Conservation (phyloP, 2,797 vertebrate species). For the Mormyrus proboscirostris region DNA sequence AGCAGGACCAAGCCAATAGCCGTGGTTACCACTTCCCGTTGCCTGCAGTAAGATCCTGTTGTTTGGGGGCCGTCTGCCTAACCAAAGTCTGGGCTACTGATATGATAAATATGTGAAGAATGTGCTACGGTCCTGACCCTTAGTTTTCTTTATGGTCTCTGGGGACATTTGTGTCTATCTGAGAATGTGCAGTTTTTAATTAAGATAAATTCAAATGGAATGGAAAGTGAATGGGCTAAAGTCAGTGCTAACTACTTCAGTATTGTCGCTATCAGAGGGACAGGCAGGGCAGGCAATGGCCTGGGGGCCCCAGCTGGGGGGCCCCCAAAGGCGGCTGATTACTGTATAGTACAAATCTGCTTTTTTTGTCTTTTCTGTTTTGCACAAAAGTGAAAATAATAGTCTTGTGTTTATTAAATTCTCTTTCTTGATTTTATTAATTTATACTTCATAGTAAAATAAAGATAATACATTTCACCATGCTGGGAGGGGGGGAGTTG, state of each 20-base stretch:
- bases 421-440: not conserved
- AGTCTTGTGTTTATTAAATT: not conserved
- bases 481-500: not conserved
- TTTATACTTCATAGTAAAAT: not conserved
- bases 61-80: slow-evolving; percentile 31
- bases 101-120: slow-evolving; percentile 42
- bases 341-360: not conserved
- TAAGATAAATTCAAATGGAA: slow-evolving; percentile 37
- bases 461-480: not conserved
- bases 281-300: not conserved
- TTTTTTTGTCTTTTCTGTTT: not conserved
- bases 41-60: slow-evolving; percentile 40
- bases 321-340: not conserved
- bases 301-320: not conserved
- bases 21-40: slow-evolving; percentile 47
- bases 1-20: slow-evolving; percentile 36
- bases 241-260: slow-evolving; percentile 46
- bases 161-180: slow-evolving; percentile 37
- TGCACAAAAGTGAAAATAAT: not conserved
- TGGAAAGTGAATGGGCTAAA: slow-evolving; percentile 16
- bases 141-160: slow-evolving; percentile 37
- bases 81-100: slow-evolving; percentile 15
- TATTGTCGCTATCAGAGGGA: slow-evolving; percentile 1
- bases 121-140: slow-evolving; percentile 34
- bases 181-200: slow-evolving; percentile 39